Evolutionary conservation across 2,888 invertebrate species (phyloP).

Genomic region (Thysanoteuthis rhombus): DNA sequence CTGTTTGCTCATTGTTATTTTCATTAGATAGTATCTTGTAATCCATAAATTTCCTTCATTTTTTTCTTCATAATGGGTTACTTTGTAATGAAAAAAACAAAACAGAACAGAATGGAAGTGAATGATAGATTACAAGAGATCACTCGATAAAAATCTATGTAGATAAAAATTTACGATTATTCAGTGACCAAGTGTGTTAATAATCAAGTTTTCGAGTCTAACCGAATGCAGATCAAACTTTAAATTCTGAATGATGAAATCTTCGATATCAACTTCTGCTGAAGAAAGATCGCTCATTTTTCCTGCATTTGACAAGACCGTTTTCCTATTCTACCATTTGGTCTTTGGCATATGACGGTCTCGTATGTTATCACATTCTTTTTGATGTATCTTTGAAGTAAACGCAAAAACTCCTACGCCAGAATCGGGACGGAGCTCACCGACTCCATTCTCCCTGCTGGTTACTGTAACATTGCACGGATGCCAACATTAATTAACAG

Average conservation of each 20-base stretch:
- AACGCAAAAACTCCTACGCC: background rate
- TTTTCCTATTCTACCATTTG: background rate
- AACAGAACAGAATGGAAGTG: too few species aligned
- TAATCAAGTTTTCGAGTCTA: background rate
- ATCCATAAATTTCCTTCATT: too few species aligned
- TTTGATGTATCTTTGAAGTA: background rate
- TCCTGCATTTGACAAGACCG: background rate
- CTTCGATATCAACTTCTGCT: background rate
- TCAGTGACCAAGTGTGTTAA: too few species aligned
- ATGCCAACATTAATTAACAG: too few species aligned
- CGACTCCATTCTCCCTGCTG: background rate
- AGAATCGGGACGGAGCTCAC: background rate
- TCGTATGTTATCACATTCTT: background rate
- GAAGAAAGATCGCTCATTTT: background rate
- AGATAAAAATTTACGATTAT: too few species aligned
- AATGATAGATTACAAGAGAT: too few species aligned
- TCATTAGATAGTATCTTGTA: too few species aligned
- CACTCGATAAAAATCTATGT: too few species aligned
- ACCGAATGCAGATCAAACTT: background rate
- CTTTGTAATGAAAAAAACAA: too few species aligned
- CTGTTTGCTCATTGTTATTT: too few species aligned
- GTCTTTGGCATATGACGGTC: background rate
- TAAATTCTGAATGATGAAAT: background rate
- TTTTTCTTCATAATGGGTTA: too few species aligned
- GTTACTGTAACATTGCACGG: too few species aligned